Conservation (phyloP, 2,797 vertebrate genomes). For the Tapera naevia region DNA sequence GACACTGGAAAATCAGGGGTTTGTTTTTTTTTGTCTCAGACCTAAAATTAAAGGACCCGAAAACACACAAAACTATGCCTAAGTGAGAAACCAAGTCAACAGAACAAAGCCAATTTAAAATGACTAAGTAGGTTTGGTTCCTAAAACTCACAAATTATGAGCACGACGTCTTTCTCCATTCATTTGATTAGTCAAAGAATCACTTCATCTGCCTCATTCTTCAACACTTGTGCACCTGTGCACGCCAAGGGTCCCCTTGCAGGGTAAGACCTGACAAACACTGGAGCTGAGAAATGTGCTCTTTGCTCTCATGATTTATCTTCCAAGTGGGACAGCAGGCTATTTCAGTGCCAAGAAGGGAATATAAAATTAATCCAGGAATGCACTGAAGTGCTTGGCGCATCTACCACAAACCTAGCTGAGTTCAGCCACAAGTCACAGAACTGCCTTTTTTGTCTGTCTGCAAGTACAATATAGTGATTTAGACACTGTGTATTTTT, state of each 20-base stretch:
- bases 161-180: background rate
- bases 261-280: background rate
- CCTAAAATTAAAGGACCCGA: background rate
- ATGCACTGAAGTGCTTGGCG: background rate
- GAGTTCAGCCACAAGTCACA: background rate
- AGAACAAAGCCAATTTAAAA: constrained; percentile 57
- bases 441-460: background rate
- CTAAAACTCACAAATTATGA: background rate
- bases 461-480: background rate
- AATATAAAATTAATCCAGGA: constrained; percentile 23
- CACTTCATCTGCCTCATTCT: background rate
- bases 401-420: background rate
- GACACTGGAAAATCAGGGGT: background rate
- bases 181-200: background rate
- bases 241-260: background rate
- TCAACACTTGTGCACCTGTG: background rate
- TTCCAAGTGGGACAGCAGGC: background rate
- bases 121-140: constrained; percentile 38
- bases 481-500: background rate
- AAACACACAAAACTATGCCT: background rate
- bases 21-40: background rate
- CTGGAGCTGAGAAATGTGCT: background rate
- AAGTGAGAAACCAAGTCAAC: constrained; percentile 27
- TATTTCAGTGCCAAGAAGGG: background rate
- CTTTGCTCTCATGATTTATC: background rate